Evolutionary conservation across 2,113 vertebrate genomes (phyloP).

Genomic region (Cranoglanis bouderius): DNA sequence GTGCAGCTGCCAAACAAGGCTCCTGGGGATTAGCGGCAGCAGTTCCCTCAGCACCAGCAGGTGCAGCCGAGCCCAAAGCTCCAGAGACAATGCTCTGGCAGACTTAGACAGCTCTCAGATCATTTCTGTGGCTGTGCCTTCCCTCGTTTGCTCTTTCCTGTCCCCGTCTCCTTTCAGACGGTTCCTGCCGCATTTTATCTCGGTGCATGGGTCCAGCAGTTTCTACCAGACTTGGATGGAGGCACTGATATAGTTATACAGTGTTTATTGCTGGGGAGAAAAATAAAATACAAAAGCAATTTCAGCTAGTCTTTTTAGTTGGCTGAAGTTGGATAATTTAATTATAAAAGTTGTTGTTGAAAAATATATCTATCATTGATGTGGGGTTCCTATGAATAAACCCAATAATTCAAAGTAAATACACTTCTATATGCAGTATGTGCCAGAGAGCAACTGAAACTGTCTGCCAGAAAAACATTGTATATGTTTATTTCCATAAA

Average conservation of each 20-base stretch:
- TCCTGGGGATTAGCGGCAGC: constrained; percentile 44
- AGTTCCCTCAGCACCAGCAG: constrained; percentile 43
- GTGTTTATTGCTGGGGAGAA: not conserved
- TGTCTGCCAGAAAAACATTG: not conserved
- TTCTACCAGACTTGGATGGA: constrained; percentile 2
- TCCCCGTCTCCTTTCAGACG: constrained; percentile 30
- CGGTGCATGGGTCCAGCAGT: not conserved
- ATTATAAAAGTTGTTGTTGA: constrained; percentile 2
- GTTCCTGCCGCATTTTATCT: constrained; percentile 30
- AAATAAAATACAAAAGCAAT: not conserved
- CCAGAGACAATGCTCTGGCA: constrained; percentile 52
- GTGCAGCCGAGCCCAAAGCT: constrained; percentile 34
- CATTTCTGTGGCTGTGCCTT: constrained; percentile 5
- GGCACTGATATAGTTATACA: not conserved
- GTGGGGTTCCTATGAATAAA: not conserved
- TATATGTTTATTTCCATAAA: not conserved
- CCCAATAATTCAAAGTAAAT: not conserved
- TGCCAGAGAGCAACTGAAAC: not conserved
- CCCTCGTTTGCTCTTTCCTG: constrained; percentile 4
- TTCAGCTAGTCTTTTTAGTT: not conserved
- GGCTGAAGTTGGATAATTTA: not conserved
- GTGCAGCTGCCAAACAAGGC: constrained; percentile 38
- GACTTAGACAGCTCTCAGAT: constrained; percentile 22
- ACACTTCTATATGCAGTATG: not conserved
- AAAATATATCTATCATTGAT: not conserved